phyloP scores from a whole-genome alignment of 2,888 invertebrate genomes.

The Callosobruchus maculatus region DNA sequence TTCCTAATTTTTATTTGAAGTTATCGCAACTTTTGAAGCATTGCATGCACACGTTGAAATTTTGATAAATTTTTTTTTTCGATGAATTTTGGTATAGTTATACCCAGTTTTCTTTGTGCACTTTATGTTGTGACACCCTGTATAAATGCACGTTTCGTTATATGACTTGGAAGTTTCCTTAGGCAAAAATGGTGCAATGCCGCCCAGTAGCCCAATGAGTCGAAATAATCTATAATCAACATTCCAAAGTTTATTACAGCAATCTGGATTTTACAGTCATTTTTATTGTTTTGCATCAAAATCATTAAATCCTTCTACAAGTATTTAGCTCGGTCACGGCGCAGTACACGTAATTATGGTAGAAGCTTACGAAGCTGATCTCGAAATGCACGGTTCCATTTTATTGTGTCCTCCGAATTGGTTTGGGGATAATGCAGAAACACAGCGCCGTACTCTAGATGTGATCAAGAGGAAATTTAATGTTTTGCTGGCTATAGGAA shows the following conservation, averaged over 20 bases:
- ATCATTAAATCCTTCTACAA: not conserved
- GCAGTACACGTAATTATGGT: not conserved
- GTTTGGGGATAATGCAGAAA: not conserved
- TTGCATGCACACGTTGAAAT: too few relatives aligned
- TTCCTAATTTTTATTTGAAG: too few relatives aligned
- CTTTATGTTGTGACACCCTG: too few relatives aligned
- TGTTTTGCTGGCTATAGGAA: too few relatives aligned
- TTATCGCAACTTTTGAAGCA: too few relatives aligned
- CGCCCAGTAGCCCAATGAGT: not conserved
- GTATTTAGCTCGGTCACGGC: not conserved
- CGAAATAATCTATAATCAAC: not conserved
- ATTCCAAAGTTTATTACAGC: not conserved
- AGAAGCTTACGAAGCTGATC: not conserved
- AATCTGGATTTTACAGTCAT: not conserved
- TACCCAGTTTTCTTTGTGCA: too few relatives aligned
- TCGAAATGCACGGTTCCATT: not conserved
- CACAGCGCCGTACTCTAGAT: not conserved
- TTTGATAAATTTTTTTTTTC: too few relatives aligned
- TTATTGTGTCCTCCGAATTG: not conserved
- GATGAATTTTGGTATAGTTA: too few relatives aligned
- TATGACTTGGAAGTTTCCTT: too few relatives aligned
- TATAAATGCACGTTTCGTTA: too few relatives aligned
- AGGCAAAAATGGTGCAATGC: not conserved
- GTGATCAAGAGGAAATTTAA: not conserved
- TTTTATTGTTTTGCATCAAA: not conserved